Percentiles rank a stretch among this genome's conserved stretches.
Conservation (phyloP, 1,140 invertebrate genomes). For the Brachionus sp. region DNA sequence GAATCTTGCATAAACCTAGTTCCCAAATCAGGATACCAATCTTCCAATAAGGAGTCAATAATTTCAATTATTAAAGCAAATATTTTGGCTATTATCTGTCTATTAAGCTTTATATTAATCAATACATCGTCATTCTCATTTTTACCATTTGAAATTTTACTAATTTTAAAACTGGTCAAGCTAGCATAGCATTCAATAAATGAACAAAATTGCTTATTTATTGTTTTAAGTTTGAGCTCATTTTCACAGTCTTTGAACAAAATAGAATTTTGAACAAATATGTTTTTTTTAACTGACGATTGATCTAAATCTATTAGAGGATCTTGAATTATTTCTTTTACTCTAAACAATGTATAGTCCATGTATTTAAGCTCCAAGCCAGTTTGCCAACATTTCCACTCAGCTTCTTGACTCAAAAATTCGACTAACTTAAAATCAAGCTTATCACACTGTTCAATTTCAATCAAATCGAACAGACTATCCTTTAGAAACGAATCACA, state of each 20-base stretch:
- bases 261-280: not conserved
- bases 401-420: conserved; percentile 40
- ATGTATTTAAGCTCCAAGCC: conserved; percentile 81
- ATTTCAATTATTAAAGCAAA: conserved; percentile 45
- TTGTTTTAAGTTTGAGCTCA: not conserved
- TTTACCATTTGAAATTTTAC: not conserved
- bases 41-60: conserved; percentile 90
- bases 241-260: conserved; percentile 42
- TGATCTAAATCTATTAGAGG: conserved; percentile 49
- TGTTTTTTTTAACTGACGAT: conserved; percentile 51
- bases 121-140: not conserved
- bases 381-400: conserved; percentile 90
- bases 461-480: conserved; percentile 11
- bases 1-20: conserved; percentile 95
- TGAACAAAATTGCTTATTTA: conserved; percentile 35
- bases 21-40: conserved; percentile 93
- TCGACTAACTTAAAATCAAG: conserved; percentile 23
- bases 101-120: conserved; percentile 22
- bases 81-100: conserved; percentile 13
- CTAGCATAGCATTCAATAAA: conserved; percentile 29
- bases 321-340: conserved; percentile 74
- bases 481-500: conserved; percentile 15
- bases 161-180: conserved; percentile 22
- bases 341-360: conserved; percentile 72
- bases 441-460: conserved; percentile 15